These are phyloP conservation scores for Neoarius graeffei DNA, from an alignment of 2,113 vertebrate genomes.

Conservation along the genomic window DNA sequence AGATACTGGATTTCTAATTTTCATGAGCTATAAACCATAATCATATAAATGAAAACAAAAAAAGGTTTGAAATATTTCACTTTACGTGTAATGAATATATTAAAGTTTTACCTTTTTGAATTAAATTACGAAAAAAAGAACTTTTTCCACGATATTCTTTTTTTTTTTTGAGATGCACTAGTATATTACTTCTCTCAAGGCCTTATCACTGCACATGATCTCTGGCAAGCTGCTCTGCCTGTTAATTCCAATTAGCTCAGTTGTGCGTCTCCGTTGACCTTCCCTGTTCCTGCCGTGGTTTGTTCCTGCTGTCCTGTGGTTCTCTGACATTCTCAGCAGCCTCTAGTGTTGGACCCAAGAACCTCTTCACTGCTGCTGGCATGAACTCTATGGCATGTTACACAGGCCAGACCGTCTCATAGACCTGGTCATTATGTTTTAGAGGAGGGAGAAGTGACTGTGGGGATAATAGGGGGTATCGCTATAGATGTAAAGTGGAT, in stretches of 20 bases:
- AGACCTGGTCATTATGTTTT: conserved; percentile 38
- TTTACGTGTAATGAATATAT: too few species aligned
- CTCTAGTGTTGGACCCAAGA: conserved; percentile 55
- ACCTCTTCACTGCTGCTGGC: conserved; percentile 54
- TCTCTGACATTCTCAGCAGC: conserved; percentile 34
- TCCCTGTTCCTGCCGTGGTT: conserved; percentile 57
- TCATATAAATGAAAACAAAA: too few species aligned
- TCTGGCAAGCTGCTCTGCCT: conserved; percentile 51
- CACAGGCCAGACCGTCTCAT: conserved; percentile 13
- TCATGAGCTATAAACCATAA: too few species aligned
- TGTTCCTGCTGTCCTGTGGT: conserved; percentile 38
- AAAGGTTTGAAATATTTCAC: too few species aligned
- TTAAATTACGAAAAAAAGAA: too few species aligned
- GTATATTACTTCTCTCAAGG: conserved; percentile 30
- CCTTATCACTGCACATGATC: not conserved
- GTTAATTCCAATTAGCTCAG: conserved; percentile 75
- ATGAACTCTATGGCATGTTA: conserved; percentile 16
- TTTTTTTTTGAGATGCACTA: too few species aligned
- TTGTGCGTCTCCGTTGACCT: conserved; percentile 67
- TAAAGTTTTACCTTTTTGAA: too few species aligned
- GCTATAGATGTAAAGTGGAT: conserved; percentile 70
- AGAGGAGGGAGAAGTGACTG: conserved; percentile 35
- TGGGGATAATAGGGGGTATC: conserved; percentile 51
- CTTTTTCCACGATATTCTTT: too few species aligned
- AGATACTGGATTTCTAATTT: too few species aligned